phyloP scores from a whole-genome alignment of 2,888 invertebrate species.

The Euclidia mi region DNA sequence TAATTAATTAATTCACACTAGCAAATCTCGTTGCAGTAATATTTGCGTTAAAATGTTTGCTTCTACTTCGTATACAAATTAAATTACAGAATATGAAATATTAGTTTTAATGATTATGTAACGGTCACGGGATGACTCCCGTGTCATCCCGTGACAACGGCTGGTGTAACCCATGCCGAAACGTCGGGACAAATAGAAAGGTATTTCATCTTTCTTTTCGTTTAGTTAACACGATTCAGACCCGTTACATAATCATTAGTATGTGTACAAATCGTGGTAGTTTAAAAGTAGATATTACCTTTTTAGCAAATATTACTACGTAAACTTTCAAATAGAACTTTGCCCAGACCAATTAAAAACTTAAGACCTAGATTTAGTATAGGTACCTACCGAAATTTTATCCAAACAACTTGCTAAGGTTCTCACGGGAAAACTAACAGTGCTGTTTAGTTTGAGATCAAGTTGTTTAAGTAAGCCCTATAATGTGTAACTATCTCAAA shows the following conservation, averaged over 20 bases:
- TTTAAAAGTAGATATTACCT: too few relatives aligned
- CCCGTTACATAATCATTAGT: too few relatives aligned
- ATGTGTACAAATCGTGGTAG: too few relatives aligned
- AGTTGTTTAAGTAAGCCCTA: constrained; percentile 22
- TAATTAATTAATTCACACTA: too few relatives aligned
- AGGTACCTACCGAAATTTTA: constrained; percentile 30
- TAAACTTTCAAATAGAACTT: constrained; percentile 35
- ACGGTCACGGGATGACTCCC: too few relatives aligned
- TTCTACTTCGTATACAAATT: neutral
- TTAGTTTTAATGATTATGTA: too few relatives aligned
- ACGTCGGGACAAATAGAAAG: too few relatives aligned
- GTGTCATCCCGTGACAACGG: too few relatives aligned
- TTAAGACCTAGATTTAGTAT: constrained; percentile 35
- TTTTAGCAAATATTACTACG: constrained; percentile 25
- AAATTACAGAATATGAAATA: neutral
- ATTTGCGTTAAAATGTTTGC: neutral
- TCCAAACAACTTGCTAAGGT: constrained; percentile 26
- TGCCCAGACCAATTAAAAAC: constrained; percentile 42
- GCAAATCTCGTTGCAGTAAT: too few relatives aligned
- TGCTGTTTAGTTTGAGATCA: constrained; percentile 26
- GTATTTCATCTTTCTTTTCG: too few relatives aligned
- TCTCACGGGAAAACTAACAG: constrained; percentile 25
- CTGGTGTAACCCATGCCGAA: too few relatives aligned
- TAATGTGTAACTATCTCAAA: constrained; percentile 18
- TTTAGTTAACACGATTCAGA: too few relatives aligned